A percentile compares a stretch with the other conserved stretches of the same genome.
Conservation (phyloP, 2,797 vertebrate species). For the Huso huso region DNA sequence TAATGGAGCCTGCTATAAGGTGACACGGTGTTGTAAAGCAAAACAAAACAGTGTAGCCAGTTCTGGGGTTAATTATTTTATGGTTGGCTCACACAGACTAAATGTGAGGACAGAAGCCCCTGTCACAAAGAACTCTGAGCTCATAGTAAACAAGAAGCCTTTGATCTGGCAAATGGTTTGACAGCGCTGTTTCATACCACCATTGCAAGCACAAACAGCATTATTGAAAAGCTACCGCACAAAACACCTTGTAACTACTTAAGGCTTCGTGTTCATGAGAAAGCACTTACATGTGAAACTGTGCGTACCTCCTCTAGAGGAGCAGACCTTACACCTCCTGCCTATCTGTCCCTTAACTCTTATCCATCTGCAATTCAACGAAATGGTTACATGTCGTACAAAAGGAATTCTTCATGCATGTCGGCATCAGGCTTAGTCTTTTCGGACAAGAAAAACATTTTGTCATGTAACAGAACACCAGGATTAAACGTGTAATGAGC, state of each 20-base stretch:
- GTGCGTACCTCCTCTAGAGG: slow-evolving; percentile 13
- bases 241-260: slow-evolving; percentile 26
- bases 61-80: slow-evolving; percentile 45
- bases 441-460: slow-evolving; percentile 13
- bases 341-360: slow-evolving; percentile 18
- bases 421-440: slow-evolving; percentile 9
- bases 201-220: slow-evolving; percentile 27
- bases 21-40: slow-evolving; percentile 30
- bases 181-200: slow-evolving; percentile 25
- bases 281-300: slow-evolving; percentile 18
- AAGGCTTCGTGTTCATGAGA: slow-evolving; percentile 21
- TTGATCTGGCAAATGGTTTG: slow-evolving; percentile 46
- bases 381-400: slow-evolving; percentile 22
- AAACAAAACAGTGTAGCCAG: slow-evolving; percentile 28
- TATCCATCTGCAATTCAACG: slow-evolving; percentile 14
- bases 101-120: slow-evolving; percentile 38
- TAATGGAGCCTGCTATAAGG: slow-evolving; percentile 22
- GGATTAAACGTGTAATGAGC: slow-evolving; percentile 37
- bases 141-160: slow-evolving; percentile 42
- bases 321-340: slow-evolving; percentile 21
- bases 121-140: slow-evolving; percentile 34
- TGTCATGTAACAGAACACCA: slow-evolving; percentile 13
- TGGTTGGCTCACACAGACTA: slow-evolving; percentile 39
- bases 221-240: slow-evolving; percentile 18
- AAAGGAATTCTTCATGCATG: slow-evolving; percentile 17